Percentiles rank a stretch among this genome's conserved stretches.
These are phyloP conservation scores for Hippoglossus hippoglossus DNA, from an alignment of 2,797 vertebrate genomes.

Conservation along the genomic window DNA sequence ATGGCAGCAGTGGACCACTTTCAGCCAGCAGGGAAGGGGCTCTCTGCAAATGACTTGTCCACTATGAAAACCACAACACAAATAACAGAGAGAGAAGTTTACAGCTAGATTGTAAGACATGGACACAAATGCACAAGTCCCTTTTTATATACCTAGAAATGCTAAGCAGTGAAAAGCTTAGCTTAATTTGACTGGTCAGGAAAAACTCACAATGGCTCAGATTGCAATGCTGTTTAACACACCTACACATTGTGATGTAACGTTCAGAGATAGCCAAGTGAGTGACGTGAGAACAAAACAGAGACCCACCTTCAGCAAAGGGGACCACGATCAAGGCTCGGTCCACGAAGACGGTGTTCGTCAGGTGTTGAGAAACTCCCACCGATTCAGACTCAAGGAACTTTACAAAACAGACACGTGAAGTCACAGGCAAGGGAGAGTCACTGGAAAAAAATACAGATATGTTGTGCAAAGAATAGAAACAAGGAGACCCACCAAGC, in stretches of 20 bases:
- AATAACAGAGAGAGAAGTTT: constrained; percentile 99
- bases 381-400: constrained; percentile 98
- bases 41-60: constrained; percentile 99
- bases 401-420: constrained; percentile 99
- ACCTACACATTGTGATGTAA: constrained; percentile 53
- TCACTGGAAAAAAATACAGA: constrained; percentile 94
- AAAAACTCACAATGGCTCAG: constrained; percentile 57
- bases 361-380: constrained; percentile 98
- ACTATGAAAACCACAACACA: constrained; percentile 99
- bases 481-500: constrained; percentile 67
- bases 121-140: constrained; percentile 81
- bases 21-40: constrained; percentile 97
- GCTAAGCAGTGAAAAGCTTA: constrained; percentile 68
- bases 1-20: constrained; percentile 96
- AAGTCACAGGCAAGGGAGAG: constrained; percentile 99
- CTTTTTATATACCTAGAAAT: constrained; percentile 62
- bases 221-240: constrained; percentile 53
- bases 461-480: constrained; percentile 87
- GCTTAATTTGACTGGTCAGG: constrained; percentile 50
- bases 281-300: constrained; percentile 35
- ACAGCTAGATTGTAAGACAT: constrained; percentile 85
- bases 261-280: constrained; percentile 39
- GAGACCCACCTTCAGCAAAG: constrained; percentile 99
- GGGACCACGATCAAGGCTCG: constrained; percentile 99
- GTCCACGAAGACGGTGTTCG: constrained; percentile 99